Base-by-base conservation (phyloP, 2,113 vertebrate species). In the Rhodinocichla rosea region DNA sequence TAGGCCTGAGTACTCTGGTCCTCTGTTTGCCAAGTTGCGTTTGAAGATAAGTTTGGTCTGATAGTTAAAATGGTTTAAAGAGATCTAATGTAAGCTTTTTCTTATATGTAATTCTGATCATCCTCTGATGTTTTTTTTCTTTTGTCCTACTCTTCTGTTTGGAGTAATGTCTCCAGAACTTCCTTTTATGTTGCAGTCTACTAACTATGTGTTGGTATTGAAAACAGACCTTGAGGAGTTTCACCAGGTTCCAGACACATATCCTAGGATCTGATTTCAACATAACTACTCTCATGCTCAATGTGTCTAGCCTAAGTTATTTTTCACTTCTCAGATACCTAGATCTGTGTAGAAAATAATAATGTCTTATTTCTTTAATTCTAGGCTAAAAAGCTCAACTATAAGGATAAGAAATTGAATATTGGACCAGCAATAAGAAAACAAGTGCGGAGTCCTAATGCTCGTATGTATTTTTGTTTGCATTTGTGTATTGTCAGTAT, bases 341-440 rank as follows among this genome's bases (percentile, higher is more conserved):
- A 42, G 18, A 22, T 82, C 9, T 7, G 7, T 65, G 19, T 47
- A 52, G 47, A 70, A 76, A 69, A 39, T 73, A 89, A 73, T 64
- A 56, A 83, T 63, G 5, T 74, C 7, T 91, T 92, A 7, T 94
- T 93, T 82, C 78, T 79, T 96, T 86, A 93, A 74, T 97, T 97
- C 79, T 97, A 99, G 99, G 97, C 95, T 83, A 98, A 98, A 83
- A 98, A 97, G 62, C 93, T 99, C 91, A 97, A 91, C 92, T 98
- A 98, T 89, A 98, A 98, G 83, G 98, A 98, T 95, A 99, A 98
- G 97, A 98, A 97, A 95, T 93, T 99, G 95, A 98, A 98, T 96
- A 98, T 99, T 88, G 98, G 98, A 82, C 98, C 98, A 83, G 99
- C 99, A 71, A 93, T 99, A 96, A 98, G 98, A 95, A 99, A 98